A percentile compares a stretch with the other conserved stretches of the same genome.
Evolutionary conservation across 2,797 vertebrate species (phyloP).

Genomic region (Chaetodon trifasciatus): DNA sequence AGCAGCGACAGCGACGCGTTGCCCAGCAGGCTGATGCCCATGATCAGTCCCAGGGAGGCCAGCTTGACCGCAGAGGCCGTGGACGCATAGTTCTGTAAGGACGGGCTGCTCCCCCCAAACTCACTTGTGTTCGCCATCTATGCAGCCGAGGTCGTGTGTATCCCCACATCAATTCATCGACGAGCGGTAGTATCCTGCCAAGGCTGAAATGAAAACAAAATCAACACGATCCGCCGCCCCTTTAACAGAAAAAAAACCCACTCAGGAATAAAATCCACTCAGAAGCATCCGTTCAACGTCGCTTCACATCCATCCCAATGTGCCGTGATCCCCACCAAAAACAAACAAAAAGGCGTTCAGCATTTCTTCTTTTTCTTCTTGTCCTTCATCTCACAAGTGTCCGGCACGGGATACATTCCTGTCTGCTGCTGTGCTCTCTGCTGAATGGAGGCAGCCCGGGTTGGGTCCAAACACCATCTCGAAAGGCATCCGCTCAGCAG

Average conservation of each 20-base stretch:
- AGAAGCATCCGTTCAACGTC: conserved; percentile 29
- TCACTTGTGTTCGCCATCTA: conserved; percentile 93
- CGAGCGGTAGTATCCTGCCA: conserved; percentile 22
- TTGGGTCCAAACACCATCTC: conserved; percentile 35
- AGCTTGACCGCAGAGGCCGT: conserved; percentile 92
- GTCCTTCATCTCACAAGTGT: conserved; percentile 75
- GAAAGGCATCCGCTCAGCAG: conserved; percentile 36
- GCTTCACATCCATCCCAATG: conserved; percentile 46
- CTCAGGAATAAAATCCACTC: conserved; percentile 25
- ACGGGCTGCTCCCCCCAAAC: conserved; percentile 87
- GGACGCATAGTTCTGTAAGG: conserved; percentile 87
- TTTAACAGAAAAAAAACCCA: conserved; percentile 12
- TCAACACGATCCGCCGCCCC: conserved; percentile 27
- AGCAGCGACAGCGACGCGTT: conserved; percentile 92
- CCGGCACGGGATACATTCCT: conserved; percentile 23
- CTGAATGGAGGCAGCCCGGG: conserved; percentile 13
- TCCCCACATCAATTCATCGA: conserved; percentile 78
- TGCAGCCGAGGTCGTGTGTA: conserved; percentile 67
- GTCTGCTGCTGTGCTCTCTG: conserved; percentile 4
- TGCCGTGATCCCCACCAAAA: conserved; percentile 30
- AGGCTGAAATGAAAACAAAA: conserved; percentile 28
- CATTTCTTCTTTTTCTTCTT: conserved; percentile 66
- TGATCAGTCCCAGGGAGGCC: conserved; percentile 92
- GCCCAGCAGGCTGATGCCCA: conserved; percentile 91
- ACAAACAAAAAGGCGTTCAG: conserved; percentile 36